Evolutionary conservation across 2,888 invertebrate genomes (phyloP).

Genomic region (Meloe dianella): DNA sequence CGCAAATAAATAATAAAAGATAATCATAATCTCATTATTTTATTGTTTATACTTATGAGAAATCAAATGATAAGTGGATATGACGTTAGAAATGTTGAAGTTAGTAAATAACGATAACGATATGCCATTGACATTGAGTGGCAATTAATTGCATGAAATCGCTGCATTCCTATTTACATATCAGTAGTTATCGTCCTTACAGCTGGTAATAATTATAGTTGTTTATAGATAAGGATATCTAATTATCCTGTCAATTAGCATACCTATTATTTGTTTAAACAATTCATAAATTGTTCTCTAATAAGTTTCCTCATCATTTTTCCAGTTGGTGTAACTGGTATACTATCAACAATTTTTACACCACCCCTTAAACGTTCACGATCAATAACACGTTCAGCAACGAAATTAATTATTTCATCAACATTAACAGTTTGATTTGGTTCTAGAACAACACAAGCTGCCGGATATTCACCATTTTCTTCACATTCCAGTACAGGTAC

Average conservation of each 20-base stretch:
- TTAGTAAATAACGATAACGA: too few species aligned
- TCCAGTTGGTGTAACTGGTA: conserved; percentile 32
- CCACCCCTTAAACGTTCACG: conserved; percentile 32
- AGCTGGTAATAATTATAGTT: too few species aligned
- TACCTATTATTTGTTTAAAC: neutral
- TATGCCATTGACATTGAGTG: too few species aligned
- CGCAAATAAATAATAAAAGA: neutral
- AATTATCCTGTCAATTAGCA: neutral
- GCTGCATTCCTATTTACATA: too few species aligned
- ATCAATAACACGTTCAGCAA: conserved; percentile 28
- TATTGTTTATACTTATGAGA: too few species aligned
- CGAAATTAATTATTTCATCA: conserved; percentile 25
- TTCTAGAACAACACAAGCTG: conserved; percentile 34
- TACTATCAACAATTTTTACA: conserved; percentile 23
- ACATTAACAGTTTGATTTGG: conserved; percentile 13
- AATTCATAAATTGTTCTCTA: neutral
- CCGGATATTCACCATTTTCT: conserved; percentile 41
- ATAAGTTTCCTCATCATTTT: conserved; percentile 22
- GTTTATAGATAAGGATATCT: too few species aligned
- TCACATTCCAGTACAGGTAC: conserved; percentile 35
- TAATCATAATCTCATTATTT: too few species aligned
- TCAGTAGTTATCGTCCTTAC: too few species aligned
- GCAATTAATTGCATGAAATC: too few species aligned
- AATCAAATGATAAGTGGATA: too few species aligned
- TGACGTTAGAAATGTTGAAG: too few species aligned